Percentiles rank a stretch among this genome's conserved stretches.
Evolutionary conservation across 2,888 invertebrate species (phyloP).

Genomic region (Philereme transversata): DNA sequence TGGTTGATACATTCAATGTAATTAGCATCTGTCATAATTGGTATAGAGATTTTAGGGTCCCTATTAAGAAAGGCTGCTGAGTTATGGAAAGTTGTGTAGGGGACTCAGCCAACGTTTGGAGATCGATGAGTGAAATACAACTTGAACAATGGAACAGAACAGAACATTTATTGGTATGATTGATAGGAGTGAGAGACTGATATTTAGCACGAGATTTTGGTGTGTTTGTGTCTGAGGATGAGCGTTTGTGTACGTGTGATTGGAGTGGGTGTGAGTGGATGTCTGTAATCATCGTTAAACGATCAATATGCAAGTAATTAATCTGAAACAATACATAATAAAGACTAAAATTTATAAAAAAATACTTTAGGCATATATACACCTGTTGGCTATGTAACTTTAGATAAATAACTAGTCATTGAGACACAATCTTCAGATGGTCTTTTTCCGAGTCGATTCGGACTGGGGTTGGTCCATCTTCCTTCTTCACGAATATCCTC

Average conservation of each 20-base stretch:
- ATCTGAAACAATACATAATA: too few species aligned
- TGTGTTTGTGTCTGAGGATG: too few species aligned
- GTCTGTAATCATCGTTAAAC: background rate
- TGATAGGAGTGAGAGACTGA: too few species aligned
- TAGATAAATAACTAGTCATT: conserved; percentile 3
- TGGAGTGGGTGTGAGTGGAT: too few species aligned
- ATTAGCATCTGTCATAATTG: background rate
- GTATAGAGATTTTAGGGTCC: background rate
- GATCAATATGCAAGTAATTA: too few species aligned
- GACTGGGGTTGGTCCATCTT: background rate
- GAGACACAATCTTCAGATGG: background rate
- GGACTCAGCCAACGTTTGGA: background rate
- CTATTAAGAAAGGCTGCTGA: background rate
- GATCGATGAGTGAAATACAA: too few species aligned
- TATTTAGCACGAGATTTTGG: too few species aligned
- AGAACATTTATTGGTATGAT: too few species aligned
- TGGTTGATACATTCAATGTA: conserved; percentile 1
- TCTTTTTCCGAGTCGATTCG: conserved; percentile 3
- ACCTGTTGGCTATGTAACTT: too few species aligned
- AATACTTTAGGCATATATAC: background rate
- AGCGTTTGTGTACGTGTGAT: too few species aligned
- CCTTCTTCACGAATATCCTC: conserved; percentile 8
- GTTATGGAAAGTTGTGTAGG: background rate
- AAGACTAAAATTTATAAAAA: background rate
- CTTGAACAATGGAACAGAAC: too few species aligned